Percentiles rank a stretch among this genome's conserved stretches.
phyloP scores from a whole-genome alignment of 2,888 invertebrate genomes.

The Herminia tarsipennalis region DNA sequence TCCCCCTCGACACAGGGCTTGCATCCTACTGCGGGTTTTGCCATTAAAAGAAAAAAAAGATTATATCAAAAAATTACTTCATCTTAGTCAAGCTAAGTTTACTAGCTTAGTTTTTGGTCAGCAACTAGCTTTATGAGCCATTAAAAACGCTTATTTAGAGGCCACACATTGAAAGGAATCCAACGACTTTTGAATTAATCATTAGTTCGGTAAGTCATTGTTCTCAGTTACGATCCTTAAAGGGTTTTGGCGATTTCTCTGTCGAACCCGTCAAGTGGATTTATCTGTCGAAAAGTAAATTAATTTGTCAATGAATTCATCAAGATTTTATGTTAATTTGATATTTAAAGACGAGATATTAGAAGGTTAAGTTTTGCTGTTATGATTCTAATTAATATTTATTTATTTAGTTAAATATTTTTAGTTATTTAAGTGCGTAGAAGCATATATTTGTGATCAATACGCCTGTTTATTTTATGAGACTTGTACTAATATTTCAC shows the following conservation, averaged over 20 bases:
- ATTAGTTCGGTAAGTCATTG: slow-evolving; percentile 78
- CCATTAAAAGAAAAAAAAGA: too few species aligned
- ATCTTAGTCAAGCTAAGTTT: too few species aligned
- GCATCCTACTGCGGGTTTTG: too few species aligned
- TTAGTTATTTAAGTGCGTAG: too few species aligned
- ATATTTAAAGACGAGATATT: slow-evolving; percentile 28
- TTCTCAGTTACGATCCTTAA: slow-evolving; percentile 66
- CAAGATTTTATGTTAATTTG: slow-evolving; percentile 39
- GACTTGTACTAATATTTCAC: too few species aligned
- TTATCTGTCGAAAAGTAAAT: slow-evolving; percentile 72
- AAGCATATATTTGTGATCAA: too few species aligned
- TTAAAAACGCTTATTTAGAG: slow-evolving; percentile 35
- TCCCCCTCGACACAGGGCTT: too few species aligned
- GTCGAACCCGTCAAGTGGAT: slow-evolving; percentile 64
- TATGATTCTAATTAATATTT: background rate
- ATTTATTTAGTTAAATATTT: background rate
- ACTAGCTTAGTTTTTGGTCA: too few species aligned
- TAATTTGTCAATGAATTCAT: slow-evolving; percentile 60
- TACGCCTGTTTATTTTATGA: too few species aligned
- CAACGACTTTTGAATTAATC: slow-evolving; percentile 80
- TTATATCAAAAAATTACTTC: too few species aligned
- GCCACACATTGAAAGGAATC: slow-evolving; percentile 63
- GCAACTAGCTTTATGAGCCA: too few species aligned
- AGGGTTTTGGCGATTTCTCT: slow-evolving; percentile 62
- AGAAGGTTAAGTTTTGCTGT: slow-evolving; percentile 19